Conservation (phyloP, 1,140 invertebrate species). For the Drosophila subobscura region DNA sequence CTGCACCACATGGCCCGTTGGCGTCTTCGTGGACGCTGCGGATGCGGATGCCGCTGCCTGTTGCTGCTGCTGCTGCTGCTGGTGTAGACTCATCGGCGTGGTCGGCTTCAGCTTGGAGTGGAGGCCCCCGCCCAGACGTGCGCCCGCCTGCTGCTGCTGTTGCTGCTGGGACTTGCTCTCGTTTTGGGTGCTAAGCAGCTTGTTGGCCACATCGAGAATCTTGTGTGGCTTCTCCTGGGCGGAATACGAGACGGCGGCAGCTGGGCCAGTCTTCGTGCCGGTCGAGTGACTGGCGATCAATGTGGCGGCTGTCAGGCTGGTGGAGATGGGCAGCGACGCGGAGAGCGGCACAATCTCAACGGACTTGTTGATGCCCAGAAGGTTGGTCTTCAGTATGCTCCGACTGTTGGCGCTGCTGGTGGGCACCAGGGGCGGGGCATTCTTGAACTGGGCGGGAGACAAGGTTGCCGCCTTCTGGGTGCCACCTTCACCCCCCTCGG, state of each 20-base stretch:
- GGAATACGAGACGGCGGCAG: constrained; percentile 1
- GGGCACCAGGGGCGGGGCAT: constrained; percentile 50
- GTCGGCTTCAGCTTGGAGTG: constrained; percentile 20
- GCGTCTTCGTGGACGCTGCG: constrained; percentile 19
- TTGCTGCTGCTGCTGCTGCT: constrained; percentile 12
- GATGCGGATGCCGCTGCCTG: not conserved
- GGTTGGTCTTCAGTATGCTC: constrained; percentile 75
- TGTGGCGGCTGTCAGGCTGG: not conserved
- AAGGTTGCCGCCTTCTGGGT: not conserved
- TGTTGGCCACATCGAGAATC: constrained; percentile 65
- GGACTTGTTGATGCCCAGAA: constrained; percentile 71
- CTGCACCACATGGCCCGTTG: constrained; percentile 36
- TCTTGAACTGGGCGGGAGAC: constrained; percentile 36
- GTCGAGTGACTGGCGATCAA: constrained; percentile 3
- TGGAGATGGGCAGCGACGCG: constrained; percentile 8
- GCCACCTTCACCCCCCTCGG: too few relatives aligned
- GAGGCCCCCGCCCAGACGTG: not conserved
- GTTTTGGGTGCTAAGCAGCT: constrained; percentile 42
- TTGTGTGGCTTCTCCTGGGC: constrained; percentile 55
- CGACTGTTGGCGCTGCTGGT: constrained; percentile 59
- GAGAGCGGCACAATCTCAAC: constrained; percentile 71
- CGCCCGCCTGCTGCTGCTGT: too few relatives aligned
- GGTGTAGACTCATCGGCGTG: constrained; percentile 10
- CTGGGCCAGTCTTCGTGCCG: constrained; percentile 5
- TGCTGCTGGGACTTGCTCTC: constrained; percentile 3